phyloP scores from a whole-genome alignment of 2,113 vertebrate species.

The Nothocercus julius region DNA sequence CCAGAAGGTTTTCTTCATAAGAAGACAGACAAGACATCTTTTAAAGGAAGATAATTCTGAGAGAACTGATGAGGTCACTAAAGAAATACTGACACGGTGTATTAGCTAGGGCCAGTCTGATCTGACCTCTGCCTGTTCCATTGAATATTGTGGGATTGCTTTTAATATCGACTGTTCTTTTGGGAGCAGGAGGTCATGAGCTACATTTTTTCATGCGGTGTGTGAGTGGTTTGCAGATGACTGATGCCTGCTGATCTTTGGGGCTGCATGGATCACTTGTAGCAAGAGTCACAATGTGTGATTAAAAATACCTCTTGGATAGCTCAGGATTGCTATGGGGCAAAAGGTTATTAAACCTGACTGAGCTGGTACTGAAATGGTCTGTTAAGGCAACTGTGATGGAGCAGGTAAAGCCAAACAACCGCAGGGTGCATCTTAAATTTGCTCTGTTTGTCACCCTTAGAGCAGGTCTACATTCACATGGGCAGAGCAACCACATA shows the following conservation, averaged over 20 bases:
- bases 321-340: neutral
- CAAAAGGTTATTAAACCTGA: conserved; percentile 34
- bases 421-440: neutral
- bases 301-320: conserved; percentile 29
- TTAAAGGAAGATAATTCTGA: conserved; percentile 39
- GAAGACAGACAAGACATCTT: neutral
- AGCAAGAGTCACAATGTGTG: neutral
- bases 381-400: neutral
- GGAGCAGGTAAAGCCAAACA: neutral
- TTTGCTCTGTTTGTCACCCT: neutral
- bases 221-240: conserved; percentile 28
- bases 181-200: conserved; percentile 40
- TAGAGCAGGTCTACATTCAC: neutral
- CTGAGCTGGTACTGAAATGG: neutral
- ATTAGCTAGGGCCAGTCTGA: conserved; percentile 40
- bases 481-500: neutral
- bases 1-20: conserved; percentile 4
- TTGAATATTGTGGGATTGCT: conserved; percentile 32
- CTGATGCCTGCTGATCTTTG: conserved; percentile 48
- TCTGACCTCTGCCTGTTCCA: conserved; percentile 46
- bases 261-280: conserved; percentile 50
- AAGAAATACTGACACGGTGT: conserved; percentile 46
- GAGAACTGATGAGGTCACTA: conserved; percentile 45
- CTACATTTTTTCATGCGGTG: neutral
- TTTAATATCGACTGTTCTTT: conserved; percentile 43